A percentile compares a stretch with the other conserved stretches of the same genome.
Evolutionary conservation across 2,797 vertebrate species (phyloP).

Genomic region (Pseudotriccus pelzelni): DNA sequence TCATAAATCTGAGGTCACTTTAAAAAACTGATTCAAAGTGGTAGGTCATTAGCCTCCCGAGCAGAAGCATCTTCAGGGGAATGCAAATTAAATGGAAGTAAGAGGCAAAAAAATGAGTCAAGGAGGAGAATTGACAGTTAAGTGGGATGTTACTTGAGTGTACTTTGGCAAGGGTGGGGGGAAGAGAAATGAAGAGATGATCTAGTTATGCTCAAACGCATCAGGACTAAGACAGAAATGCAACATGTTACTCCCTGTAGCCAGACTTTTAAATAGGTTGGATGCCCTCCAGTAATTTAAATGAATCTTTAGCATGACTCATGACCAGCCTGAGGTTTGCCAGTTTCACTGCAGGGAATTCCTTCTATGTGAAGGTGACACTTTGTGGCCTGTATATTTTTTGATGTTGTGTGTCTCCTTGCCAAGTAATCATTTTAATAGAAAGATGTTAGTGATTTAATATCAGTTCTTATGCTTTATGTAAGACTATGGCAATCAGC

Average conservation of each 20-base stretch:
- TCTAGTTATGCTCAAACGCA: background rate
- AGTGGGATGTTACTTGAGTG: background rate
- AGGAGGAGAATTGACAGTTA: background rate
- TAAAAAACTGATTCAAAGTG: background rate
- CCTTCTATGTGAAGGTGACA: constrained; percentile 56
- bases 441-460: background rate
- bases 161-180: background rate
- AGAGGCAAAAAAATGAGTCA: background rate
- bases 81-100: background rate
- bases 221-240: background rate
- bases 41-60: background rate
- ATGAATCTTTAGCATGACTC: constrained; percentile 62
- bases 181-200: background rate
- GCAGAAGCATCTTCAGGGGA: background rate
- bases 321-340: constrained; percentile 21
- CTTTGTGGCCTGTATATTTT: constrained; percentile 13
- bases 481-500: background rate
- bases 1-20: background rate
- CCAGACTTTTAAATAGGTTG: constrained; percentile 61
- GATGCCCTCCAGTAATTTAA: constrained; percentile 68
- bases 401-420: background rate
- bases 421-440: background rate
- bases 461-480: background rate
- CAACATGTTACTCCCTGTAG: constrained; percentile 33
- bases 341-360: constrained; percentile 48